Conservation (phyloP, 2,888 invertebrate genomes). For the Tiliacea aurago region DNA sequence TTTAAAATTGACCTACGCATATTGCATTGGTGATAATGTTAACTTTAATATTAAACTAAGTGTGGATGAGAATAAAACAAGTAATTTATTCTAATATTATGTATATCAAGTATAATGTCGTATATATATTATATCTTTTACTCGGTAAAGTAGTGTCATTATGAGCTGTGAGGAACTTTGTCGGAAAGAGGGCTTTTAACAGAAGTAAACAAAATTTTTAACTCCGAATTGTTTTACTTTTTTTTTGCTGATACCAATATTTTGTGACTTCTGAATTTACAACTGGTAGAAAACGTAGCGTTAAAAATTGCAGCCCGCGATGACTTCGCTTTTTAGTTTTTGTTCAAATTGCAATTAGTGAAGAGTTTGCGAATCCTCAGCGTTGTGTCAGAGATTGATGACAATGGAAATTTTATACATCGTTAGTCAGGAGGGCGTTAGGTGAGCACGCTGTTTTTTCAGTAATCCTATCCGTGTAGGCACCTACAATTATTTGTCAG, state of each 20-base stretch:
- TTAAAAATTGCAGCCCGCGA: slow-evolving; percentile 86
- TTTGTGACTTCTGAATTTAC: slow-evolving; percentile 72
- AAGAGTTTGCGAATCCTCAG: slow-evolving; percentile 89
- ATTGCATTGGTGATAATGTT: neutral
- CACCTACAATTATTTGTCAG: slow-evolving; percentile 80
- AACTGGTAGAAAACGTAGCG: slow-evolving; percentile 81
- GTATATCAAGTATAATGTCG: neutral
- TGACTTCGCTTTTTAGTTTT: slow-evolving; percentile 89
- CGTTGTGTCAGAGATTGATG: slow-evolving; percentile 90
- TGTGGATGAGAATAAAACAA: neutral
- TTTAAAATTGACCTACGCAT: neutral
- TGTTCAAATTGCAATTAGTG: slow-evolving; percentile 90
- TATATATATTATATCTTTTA: slow-evolving; percentile 16
- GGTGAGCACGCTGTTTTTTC: slow-evolving; percentile 87
- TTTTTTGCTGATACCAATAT: slow-evolving; percentile 67
- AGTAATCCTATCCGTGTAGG: slow-evolving; percentile 85
- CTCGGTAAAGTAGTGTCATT: slow-evolving; percentile 42
- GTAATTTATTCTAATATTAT: neutral
- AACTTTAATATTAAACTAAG: neutral
- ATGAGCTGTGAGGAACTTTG: slow-evolving; percentile 24
- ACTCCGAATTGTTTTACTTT: slow-evolving; percentile 58
- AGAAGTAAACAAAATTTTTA: slow-evolving; percentile 60
- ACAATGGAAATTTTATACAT: slow-evolving; percentile 91
- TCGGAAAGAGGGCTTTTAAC: slow-evolving; percentile 39
- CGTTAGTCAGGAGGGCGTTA: slow-evolving; percentile 89